Evolutionary conservation across 30 jellyfish, hydroid and myxozoan genomes (phyloP), one percentile per base, ranked within the genome.

Genomic region (Aurelia coerulea): DNA sequence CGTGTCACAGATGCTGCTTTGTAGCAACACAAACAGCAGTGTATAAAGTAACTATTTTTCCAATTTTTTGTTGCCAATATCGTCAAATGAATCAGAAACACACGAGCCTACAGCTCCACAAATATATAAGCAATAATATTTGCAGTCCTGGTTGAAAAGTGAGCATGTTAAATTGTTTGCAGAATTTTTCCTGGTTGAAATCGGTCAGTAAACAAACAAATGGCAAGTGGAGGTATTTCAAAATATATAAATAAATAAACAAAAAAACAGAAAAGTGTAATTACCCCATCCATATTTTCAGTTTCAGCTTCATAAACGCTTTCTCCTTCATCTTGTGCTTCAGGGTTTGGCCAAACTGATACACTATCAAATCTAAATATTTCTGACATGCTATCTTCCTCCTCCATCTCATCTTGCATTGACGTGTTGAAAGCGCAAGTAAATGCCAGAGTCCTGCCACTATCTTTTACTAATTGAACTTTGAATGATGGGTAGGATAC

Each of bases 211-310:
- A 23, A 23, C 29, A 23, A 23, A 23, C 29, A 23, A 23, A 23
- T 23, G 29, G 29, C 29, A 23, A 23, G 29, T 23, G 29, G 29
- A 23, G 29, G 29, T 23, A 23, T 23, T 23, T 23, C 29, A 23
- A 23, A 23, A 23, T 23, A 23, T 23, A 23, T 23, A 23, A 23
- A 23, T 23, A 23, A 23, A 6, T 9, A 17, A 31, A 8, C 82
- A 34, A 19, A 37, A 33, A 5, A 74, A 3, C 50, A 76, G 9
- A 4, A 32, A 62, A 7, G 2, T 12, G 13, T 1, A 67, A 85
- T 69, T 77, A 93, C 98, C 65, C 95, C 93, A 69, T 93, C 98
- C 98, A 93, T 93, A 39, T 79, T 93, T 74, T 93, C 98, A 5
- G 98, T 88, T 64, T 93, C 98, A 10, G 98, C 98, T 33, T 93